These are phyloP conservation scores for Oscheius sp. DNA, from an alignment of 1,140 invertebrate species.

Conservation along the genomic window DNA sequence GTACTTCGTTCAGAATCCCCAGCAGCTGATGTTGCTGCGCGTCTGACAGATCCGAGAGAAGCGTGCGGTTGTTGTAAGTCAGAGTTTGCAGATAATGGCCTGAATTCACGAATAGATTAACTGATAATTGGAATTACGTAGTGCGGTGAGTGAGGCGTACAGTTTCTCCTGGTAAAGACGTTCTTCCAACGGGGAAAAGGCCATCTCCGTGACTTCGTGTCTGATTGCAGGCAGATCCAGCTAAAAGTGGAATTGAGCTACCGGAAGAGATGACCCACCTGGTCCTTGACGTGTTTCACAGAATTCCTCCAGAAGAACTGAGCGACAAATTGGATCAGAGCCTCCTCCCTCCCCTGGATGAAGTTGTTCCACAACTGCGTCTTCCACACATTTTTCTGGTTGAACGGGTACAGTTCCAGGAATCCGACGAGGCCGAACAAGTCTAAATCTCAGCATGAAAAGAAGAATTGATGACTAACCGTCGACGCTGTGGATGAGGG, in stretches of 20 bases:
- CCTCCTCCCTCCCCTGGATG: not conserved
- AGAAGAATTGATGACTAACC: not conserved
- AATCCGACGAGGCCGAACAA: not conserved
- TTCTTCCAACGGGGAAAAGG: not conserved
- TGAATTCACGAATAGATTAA: too few relatives aligned
- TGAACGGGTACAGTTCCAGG: slow-evolving; percentile 4
- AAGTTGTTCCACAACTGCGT: not conserved
- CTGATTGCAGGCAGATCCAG: not conserved
- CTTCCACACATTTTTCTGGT: not conserved
- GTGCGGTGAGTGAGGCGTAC: not conserved
- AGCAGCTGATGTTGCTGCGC: not conserved
- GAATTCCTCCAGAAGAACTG: not conserved
- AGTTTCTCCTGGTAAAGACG: slow-evolving; percentile 4
- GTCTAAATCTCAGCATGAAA: not conserved
- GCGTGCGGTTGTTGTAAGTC: too few relatives aligned
- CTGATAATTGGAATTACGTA: not conserved
- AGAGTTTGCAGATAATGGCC: too few relatives aligned
- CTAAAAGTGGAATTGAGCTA: not conserved
- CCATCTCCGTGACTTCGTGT: not conserved
- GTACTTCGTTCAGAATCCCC: not conserved
- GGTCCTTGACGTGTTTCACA: not conserved
- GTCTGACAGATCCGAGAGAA: not conserved
- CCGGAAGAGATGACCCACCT: not conserved
- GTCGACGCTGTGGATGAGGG: not conserved
- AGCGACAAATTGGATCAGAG: not conserved